Percentiles rank a stretch among this genome's conserved stretches.
Conservation (phyloP, 1,140 invertebrate species). For the Branchinecta lynchi region DNA sequence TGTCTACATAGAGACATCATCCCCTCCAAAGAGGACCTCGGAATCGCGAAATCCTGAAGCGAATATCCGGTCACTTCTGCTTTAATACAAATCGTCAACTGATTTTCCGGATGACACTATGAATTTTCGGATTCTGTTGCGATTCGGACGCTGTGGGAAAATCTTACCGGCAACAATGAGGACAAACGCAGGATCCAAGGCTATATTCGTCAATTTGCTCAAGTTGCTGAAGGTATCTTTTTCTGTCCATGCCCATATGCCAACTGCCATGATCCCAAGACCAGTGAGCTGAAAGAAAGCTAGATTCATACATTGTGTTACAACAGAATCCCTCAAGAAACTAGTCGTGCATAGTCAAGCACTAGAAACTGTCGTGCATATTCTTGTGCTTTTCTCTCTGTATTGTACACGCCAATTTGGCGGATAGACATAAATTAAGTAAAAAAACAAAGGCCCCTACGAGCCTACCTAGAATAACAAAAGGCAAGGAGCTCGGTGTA, state of each 20-base stretch:
- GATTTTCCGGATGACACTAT: no score
- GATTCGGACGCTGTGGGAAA: background rate
- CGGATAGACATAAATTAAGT: background rate
- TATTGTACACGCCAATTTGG: background rate
- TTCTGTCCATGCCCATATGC: constrained; percentile 92
- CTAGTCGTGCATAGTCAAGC: background rate
- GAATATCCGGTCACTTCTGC: no score
- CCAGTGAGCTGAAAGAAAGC: constrained; percentile 56
- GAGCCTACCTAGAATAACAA: no score
- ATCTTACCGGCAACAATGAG: constrained; percentile 72
- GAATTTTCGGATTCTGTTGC: no score
- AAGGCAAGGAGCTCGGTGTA: no score
- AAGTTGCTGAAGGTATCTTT: constrained; percentile 92
- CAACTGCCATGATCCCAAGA: constrained; percentile 65
- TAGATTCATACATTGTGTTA: constrained; percentile 24
- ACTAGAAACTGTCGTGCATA: background rate
- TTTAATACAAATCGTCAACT: no score
- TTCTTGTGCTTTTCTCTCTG: background rate
- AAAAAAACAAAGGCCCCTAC: background rate
- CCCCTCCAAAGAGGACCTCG: no score
- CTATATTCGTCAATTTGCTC: constrained; percentile 66
- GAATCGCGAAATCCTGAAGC: no score
- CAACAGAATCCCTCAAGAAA: constrained; percentile 11
- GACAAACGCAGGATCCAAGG: constrained; percentile 87
- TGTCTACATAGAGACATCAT: no score